Evolutionary conservation across 1,140 invertebrate species (phyloP), one percentile per base, ranked within the genome.

Genomic region (Lithobius niger): DNA sequence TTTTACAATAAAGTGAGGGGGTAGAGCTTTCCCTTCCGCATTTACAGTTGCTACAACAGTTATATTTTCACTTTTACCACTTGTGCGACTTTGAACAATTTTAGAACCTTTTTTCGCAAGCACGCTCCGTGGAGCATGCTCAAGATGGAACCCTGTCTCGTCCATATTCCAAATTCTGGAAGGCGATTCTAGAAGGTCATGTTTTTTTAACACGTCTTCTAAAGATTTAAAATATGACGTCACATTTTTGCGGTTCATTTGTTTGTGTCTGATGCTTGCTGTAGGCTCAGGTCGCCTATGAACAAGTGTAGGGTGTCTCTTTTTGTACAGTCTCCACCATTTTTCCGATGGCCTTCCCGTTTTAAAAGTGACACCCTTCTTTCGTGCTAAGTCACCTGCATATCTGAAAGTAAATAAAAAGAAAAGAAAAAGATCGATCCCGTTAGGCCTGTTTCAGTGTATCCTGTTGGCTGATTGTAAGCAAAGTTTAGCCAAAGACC

Each of bases 31-130:
- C 19, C 45, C 45, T 48, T 10, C 45, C 19, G 45, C 45, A 19
- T 48, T 48, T 6, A 48, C 45, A 6, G 45, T 10, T 10, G 6
- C 52, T 25, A 56, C 27, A 31, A 56, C 21, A 19, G 55, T 55
- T n/a, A 56, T 27, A 18, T 18, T 24, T 36, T 56, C 49, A 4
- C 27, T 55, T 21, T 56, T 56, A 2, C 55, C 55, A 55, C 52
- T 56, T 18, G 52, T 55, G 16, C 27, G 52, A 4, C 3, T 24
- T 40, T 16, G 50, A 6, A 56, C 4, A 24, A 27, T 18, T 22
- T 40, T 26, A 6, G 31, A 25, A 15, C 49, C 55, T 55, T 55
- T 54, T 55, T 18, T 55, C 4, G 42, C 44, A 36, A 55, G 26
- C 44, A 56, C 27, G 3, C 10, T 54, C 28, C 42, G 18, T 18